Base-by-base conservation (phyloP, 37 sponge, comb jelly and placozoan species). In the Geodia barretti region DNA sequence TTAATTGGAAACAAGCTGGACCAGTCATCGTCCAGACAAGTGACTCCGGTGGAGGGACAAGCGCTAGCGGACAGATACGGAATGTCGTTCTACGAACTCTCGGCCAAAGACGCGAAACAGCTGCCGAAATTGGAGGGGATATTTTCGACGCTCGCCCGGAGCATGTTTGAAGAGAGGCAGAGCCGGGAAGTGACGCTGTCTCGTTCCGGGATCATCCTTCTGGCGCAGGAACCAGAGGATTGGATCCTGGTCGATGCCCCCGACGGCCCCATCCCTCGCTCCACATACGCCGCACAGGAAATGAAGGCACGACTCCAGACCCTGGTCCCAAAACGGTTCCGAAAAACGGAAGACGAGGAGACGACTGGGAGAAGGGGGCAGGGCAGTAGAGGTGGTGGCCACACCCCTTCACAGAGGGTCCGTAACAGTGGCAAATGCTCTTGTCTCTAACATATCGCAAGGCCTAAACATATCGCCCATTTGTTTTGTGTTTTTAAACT, bases 1-100 rank as follows among this genome's bases (percentile, higher is more conserved):
- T 88, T 92, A 34, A 41, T 92, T 25, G 92, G 89, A 3, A 92
- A 92, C 76, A 92, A 92, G 70, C 38, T 54, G 17, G 92, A 92
- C 78, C 26, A 28, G 38, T 76, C 30, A 0, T 30, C 58, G 1
- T 32, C 84, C 14, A 65, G 86, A 40, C 20, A 84, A 62, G 89
- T 92, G 1, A 25, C 83, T 0, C 0, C 31, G 20, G 80, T 41
- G 24, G 84, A 79, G 28, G 89, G 75, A 26, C 68, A 78, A 35
- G 31, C 39, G 14, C 73, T 81, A 24, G 85, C 81, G 8, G 81
- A 75, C 21, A 59, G 62, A 59, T 41, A 92, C 61, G 62, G 47
- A 25, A 84, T 92, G 78, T 0, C 60, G 0, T 20, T 43, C 4
- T 88, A 59, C 34, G 89, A 92, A 70, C 19, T 80, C 1, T 84